Evolutionary conservation across 2,113 vertebrate species (phyloP), one percentile per base, ranked within the genome.

Genomic region (Salvelinus alpinus): DNA sequence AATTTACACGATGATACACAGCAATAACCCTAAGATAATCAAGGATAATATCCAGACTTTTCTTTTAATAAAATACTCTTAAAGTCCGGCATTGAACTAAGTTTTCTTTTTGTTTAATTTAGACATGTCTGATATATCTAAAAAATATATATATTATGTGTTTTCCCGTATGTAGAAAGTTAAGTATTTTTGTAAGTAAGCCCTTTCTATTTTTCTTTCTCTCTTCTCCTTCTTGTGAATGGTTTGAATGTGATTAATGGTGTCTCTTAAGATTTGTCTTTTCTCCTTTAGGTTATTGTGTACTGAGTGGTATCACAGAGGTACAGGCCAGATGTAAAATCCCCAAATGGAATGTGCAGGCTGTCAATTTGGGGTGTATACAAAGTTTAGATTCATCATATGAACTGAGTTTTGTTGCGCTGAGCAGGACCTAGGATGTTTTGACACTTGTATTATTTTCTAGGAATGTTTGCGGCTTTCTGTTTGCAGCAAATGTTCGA

Each of bases 191-290:
- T 98, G 89, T 92, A 97, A 97, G 96, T 97, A 97, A 96, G 96
- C 92, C 94, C 86, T 95, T 90, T 94, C 87, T 93, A 89, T 90
- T 90, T 94, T 92, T 91, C 90, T 91, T 91, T 91, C 86, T 90
- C 88, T 92, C 87, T 88, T 88, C 86, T 90, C 93, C 78, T 94
- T 89, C 93, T 91, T 96, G 94, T 98, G 94, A 96, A 96, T 94
- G 96, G 95, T 96, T 96, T 96, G 92, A 94, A 93, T 95, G 96
- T 98, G 95, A 98, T 98, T 99, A 98, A 98, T 95, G 86, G 93
- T 97, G 94, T 98, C 95, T 97, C 92, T 95, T 95, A 96, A 99
- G 97, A 96, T 98, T 94, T 93, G 96, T 93, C 95, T 95, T 95
- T 95, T 97, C 95, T 96, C 95, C 96, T 96, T 95, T 97, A 99